Evolutionary conservation across 1,140 invertebrate genomes (phyloP).

Genomic region (Coptotermes formosanus): DNA sequence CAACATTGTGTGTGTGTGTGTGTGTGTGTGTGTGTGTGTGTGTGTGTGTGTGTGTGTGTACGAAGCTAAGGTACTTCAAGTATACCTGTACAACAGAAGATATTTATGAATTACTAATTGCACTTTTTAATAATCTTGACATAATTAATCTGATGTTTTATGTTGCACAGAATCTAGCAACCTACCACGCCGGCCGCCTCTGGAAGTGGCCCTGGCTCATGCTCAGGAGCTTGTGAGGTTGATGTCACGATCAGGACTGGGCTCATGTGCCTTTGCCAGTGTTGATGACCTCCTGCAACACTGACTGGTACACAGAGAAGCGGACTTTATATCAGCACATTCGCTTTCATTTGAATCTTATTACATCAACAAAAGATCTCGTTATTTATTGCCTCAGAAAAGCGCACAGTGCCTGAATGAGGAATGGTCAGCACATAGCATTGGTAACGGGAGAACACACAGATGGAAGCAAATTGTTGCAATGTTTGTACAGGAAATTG

Average conservation of each 20-base stretch:
- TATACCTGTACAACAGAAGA: too few relatives aligned
- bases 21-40: too few relatives aligned
- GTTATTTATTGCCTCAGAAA: slow-evolving; percentile 16
- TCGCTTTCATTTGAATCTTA: slow-evolving; percentile 6
- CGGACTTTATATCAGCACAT: slow-evolving; percentile 40
- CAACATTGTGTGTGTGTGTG: too few relatives aligned
- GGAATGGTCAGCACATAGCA: neutral
- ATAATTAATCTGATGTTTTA: neutral
- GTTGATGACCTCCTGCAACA: slow-evolving; percentile 68
- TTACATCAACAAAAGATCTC: slow-evolving; percentile 13
- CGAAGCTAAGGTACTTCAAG: too few relatives aligned
- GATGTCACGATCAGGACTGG: slow-evolving; percentile 86
- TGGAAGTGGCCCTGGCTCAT: slow-evolving; percentile 89
- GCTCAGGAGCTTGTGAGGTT: slow-evolving; percentile 82
- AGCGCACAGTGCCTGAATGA: neutral
- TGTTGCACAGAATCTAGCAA: slow-evolving; percentile 77
- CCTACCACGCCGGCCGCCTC: slow-evolving; percentile 81
- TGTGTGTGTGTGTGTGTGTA: too few relatives aligned
- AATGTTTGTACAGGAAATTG: neutral
- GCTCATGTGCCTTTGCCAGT: slow-evolving; percentile 91
- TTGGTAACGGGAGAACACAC: neutral
- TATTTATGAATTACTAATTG: too few relatives aligned
- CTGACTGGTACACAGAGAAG: slow-evolving; percentile 49
- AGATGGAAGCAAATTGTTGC: neutral
- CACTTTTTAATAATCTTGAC: too few relatives aligned